Evolutionary conservation across 2,797 vertebrate species (phyloP), one percentile per base, ranked within the genome.

Genomic region (Stomatorhinus walkeri): DNA sequence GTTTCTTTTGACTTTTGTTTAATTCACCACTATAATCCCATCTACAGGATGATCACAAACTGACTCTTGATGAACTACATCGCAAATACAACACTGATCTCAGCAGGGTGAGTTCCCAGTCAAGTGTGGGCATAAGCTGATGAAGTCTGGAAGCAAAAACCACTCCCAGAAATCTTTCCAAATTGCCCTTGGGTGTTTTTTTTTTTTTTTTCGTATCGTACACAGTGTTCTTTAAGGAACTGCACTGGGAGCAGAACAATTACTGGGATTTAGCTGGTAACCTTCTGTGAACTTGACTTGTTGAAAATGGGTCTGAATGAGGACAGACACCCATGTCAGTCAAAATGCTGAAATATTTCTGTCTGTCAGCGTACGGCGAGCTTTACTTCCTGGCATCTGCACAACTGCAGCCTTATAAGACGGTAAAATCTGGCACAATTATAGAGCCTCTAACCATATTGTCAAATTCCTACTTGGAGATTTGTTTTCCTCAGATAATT

Each of bases 41-140:
- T 56, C 83, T 61, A 14, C 36, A 89, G 88, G 88, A 89, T 56
- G 88, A 89, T 68, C 88, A 89, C 84, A 89, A 89, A 64, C 84
- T 89, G 32, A 89, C 88, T 40, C 85, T 89, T 59, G 88, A 89
- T 28, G 88, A 89, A 52, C 88, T 89, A 0, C 85, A 87, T 36
- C 88, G 84, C 28, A 89, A 89, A 49, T 89, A 89, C 14, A 64
- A 32, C 61, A 89, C 84, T 46, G 88, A 89, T n/a, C 88, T 89
- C 84, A 76, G 59, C 48, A 89, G 61, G 88, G 88, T 89, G 85
- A 89, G 88, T 86, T 40, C 24, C 49, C 8, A 51, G 40, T 51
- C 48, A 49, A 49, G 83, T 28, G 49, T 14, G 49, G 48, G 83
- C 19, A 28, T 85, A 48, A 85, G 48, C 48, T 22, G 14, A 24